Base-by-base conservation (phyloP, 2,888 invertebrate species). In the Gasteruption jaculator region DNA sequence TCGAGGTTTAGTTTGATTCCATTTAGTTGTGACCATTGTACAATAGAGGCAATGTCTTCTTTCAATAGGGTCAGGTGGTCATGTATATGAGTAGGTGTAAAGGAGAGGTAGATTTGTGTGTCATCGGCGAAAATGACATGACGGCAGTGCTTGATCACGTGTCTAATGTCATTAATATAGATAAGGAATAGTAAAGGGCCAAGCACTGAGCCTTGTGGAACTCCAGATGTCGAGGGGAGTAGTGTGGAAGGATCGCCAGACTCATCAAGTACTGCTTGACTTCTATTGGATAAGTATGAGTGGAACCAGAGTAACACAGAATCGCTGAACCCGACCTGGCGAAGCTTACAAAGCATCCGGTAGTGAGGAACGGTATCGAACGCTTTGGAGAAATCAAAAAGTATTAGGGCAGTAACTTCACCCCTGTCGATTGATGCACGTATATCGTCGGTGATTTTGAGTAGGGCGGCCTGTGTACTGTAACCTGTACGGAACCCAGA, bases 381-480 rank as follows among this genome's bases (percentile, higher is more conserved):
- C n/a, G 29, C 29, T 11, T 29, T 29, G 11, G 8, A 8, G 8
- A 29, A 29, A n/a, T 50, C 43, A 4, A 45, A 43, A 5, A 45
- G 12, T 2, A 47, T 21, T 1, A 38, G 15, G 0, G 41, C 19
- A 1, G 47, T 47, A 1, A 46, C 10, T 7, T 5, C 8, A 1
- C 33, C 5, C 1, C 22, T 7, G 20, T 46, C 46, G 2, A 38
- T 30, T 0, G 25, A 39, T 4, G 5, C 2, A 2, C 19, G n/a
- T 1, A 43, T 32, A 12, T 45, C 42, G 2, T 43, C 24, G 1
- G 12, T 10, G 2, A 45, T 6, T 4, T 19, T 5, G 35, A 41
- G 10, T 31, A 41, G 19, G 4, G 26, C 15, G 5, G 40, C 27
- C 14, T 41, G 41, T 4, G 35, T 41, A 10, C 12, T 26, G 12